phyloP scores from a whole-genome alignment of 1,140 invertebrate species.

The Apocrypta bakeri region DNA sequence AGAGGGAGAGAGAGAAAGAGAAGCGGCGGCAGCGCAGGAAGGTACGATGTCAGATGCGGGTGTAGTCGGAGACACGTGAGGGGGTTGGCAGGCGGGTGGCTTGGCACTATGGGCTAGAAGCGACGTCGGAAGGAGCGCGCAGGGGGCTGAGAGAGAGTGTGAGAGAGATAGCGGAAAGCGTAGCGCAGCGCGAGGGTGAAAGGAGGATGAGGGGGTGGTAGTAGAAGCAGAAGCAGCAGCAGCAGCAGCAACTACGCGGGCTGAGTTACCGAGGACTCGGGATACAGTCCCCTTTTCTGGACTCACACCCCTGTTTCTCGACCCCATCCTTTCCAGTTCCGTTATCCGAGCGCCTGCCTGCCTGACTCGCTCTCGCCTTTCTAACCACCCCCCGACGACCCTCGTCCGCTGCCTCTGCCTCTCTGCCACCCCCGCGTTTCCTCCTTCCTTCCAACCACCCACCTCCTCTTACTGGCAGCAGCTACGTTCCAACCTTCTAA shows the following conservation, averaged over 20 bases:
- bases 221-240: slow-evolving; percentile 51
- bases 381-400: slow-evolving; percentile 48
- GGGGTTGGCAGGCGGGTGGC: slow-evolving; percentile 36
- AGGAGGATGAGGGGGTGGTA: slow-evolving; percentile 52
- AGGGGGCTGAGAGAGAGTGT: slow-evolving; percentile 9
- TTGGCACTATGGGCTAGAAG: slow-evolving; percentile 40
- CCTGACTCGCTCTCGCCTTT: slow-evolving; percentile 49
- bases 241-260: slow-evolving; percentile 30
- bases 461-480: not conserved
- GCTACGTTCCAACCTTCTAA: slow-evolving; percentile 48
- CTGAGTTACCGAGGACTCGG: slow-evolving; percentile 68
- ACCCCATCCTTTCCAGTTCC: slow-evolving; percentile 59
- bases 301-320: slow-evolving; percentile 68
- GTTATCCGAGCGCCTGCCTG: slow-evolving; percentile 53
- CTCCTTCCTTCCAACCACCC: slow-evolving; percentile 45
- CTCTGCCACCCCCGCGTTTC: slow-evolving; percentile 38
- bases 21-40: slow-evolving; percentile 45
- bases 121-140: slow-evolving; percentile 46
- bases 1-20: slow-evolving; percentile 18
- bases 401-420: slow-evolving; percentile 31
- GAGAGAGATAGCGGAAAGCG: slow-evolving; percentile 14
- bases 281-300: slow-evolving; percentile 72
- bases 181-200: slow-evolving; percentile 41
- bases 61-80: slow-evolving; percentile 49
- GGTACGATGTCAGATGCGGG: slow-evolving; percentile 54